Conservation (phyloP, 2,888 invertebrate species). For the Pseudolycoriella hygida region DNA sequence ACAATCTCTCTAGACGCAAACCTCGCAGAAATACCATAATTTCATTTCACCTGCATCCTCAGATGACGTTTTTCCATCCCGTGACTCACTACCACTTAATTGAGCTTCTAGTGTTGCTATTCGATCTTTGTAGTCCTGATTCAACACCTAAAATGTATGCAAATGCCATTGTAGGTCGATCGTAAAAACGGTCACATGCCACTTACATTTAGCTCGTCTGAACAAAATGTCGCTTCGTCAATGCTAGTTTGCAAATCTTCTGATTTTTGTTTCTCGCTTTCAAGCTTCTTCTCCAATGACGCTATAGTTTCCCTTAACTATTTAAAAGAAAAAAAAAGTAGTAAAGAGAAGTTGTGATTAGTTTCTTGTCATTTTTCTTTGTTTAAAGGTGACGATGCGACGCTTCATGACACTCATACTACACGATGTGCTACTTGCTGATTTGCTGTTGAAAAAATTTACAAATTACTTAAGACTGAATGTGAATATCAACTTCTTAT, state of each 20-base stretch:
- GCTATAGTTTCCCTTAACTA: conserved; percentile 1
- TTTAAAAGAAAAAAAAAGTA: neutral
- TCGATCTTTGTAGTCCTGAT: conserved; percentile 25
- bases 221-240: conserved; percentile 80
- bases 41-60: too few species aligned
- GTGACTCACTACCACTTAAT: conserved; percentile 11
- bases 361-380: conserved; percentile 34
- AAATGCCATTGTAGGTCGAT: neutral
- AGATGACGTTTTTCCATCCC: too few species aligned
- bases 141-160: conserved; percentile 22
- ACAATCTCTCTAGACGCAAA: too few species aligned
- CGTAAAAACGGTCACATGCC: too few species aligned
- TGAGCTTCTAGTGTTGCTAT: conserved; percentile 23
- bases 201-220: conserved; percentile 72
- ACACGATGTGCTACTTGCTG: too few species aligned
- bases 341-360: conserved; percentile 31
- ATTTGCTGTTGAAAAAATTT: too few species aligned
- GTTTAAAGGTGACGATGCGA: too few species aligned
- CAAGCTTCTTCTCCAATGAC: conserved; percentile 41
- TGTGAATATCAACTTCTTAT: too few species aligned
- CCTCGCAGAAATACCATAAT: too few species aligned
- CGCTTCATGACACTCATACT: too few species aligned
- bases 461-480: too few species aligned
- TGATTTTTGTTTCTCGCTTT: conserved; percentile 62
- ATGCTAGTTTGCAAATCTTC: conserved; percentile 83